These are phyloP conservation scores for Paramormyrops hopkinsi DNA, from an alignment of 2,797 vertebrate species.

Conservation along the genomic window DNA sequence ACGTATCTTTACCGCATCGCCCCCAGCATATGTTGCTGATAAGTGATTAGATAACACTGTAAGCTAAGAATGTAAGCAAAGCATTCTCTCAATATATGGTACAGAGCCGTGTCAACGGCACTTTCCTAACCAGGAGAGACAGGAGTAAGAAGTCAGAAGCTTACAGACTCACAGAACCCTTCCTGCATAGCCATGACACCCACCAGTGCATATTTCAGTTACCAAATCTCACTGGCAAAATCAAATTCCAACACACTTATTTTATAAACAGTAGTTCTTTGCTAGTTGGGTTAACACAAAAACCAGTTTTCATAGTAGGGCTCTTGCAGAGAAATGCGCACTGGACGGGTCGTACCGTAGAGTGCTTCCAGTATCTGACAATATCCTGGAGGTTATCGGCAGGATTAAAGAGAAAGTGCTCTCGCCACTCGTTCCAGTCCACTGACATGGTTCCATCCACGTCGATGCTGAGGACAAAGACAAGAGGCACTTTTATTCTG, in stretches of 20 bases:
- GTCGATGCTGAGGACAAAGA: constrained; percentile 71
- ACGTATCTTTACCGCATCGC: not conserved
- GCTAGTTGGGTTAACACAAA: not conserved
- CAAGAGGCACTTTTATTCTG: not conserved
- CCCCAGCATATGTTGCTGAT: not conserved
- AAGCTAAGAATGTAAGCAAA: not conserved
- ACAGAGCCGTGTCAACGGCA: not conserved
- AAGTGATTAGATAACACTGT: not conserved
- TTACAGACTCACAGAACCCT: not conserved
- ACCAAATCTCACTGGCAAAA: not conserved
- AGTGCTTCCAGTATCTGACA: constrained; percentile 85
- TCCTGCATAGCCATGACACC: not conserved
- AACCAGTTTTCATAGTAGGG: not conserved
- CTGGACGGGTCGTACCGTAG: constrained; percentile 62
- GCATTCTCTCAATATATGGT: not conserved
- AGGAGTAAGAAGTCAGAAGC: not conserved
- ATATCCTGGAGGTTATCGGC: constrained; percentile 83
- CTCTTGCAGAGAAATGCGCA: not conserved
- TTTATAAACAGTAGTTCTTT: not conserved
- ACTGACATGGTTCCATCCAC: constrained; percentile 85
- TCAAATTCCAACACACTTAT: not conserved
- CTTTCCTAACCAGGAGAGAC: not conserved
- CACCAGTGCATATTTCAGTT: not conserved
- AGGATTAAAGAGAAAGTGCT: constrained; percentile 87
- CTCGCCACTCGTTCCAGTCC: constrained; percentile 89